Base-by-base conservation (phyloP, 1,140 invertebrate species). In the Lutraria rhynchaena region DNA sequence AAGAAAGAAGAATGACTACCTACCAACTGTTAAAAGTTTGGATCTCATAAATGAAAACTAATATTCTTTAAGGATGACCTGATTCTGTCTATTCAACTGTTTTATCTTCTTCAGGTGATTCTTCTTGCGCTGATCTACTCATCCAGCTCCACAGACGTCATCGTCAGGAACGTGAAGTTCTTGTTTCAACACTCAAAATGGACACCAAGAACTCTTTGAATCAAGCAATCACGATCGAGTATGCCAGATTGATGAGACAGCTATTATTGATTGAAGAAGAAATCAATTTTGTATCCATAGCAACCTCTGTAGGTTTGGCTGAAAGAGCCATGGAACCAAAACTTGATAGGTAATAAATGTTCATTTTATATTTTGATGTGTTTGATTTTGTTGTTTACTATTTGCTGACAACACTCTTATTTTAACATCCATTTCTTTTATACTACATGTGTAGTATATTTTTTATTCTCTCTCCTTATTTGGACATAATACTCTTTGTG, bases 291-390 rank as follows among this genome's bases (percentile, higher is more conserved):
- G 51, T 74, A n/a, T 58, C 73, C 7, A 70, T 84, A 27, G 81
- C 89, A 9, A 51, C 88, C n/a, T 83, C 88, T 22, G 83, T 87
- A 13, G 88, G 89, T 11, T 58, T 90, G 31, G 85, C 86, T 22
- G 89, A 90, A 51, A 81, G 88, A 73, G 81, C 63, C 13, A 83
- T 89, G 69, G 61, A 73, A 11, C 83, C 84, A 53, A 86, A 69
- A 55, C 67, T 82, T 11, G 82, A 76, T 60, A 87, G 86, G 83
- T 87, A 71, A n/a, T n/a, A n/a, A n/a, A n/a, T n/a, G n/a, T n/a
- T n/a, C n/a, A n/a, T n/a, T n/a, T n/a, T n/a, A n/a, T n/a, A n/a
- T n/a, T n/a, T n/a, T n/a, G n/a, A n/a, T n/a, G n/a, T n/a, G n/a
- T n/a, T n/a, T n/a, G n/a, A n/a, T n/a, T n/a, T n/a, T n/a, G n/a